Conservation (phyloP, 2,113 vertebrate species). For the Lepidothrix coronata region DNA sequence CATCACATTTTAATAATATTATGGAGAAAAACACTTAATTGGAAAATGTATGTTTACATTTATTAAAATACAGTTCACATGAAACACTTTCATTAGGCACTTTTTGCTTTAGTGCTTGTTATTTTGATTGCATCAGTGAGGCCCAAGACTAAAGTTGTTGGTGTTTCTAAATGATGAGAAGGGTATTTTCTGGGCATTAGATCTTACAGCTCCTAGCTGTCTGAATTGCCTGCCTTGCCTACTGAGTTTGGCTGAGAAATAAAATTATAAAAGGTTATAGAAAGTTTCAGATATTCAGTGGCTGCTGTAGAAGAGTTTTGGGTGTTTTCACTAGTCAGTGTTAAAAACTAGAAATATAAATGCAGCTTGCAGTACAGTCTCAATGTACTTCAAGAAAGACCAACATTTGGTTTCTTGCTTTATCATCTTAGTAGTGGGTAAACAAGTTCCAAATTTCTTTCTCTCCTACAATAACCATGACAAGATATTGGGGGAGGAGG, state of each 20-base stretch:
- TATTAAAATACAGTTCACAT: not conserved
- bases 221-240: not conserved
- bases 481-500: not conserved
- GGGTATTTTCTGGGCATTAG: not conserved
- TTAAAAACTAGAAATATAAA: not conserved
- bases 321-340: not conserved
- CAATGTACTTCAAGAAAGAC: not conserved
- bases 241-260: not conserved
- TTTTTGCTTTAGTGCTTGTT: not conserved
- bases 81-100: not conserved
- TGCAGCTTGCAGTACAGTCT: not conserved
- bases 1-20: not conserved
- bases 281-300: not conserved
- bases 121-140: rapidly evolving
- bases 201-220: not conserved
- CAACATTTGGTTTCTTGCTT: not conserved
- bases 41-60: not conserved
- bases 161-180: not conserved
- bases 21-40: not conserved
- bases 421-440: not conserved
- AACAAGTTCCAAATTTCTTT: not conserved
- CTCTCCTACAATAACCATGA: not conserved
- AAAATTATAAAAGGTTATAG: not conserved
- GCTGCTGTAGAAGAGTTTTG: not conserved
- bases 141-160: not conserved